Evolutionary conservation across 2,113 vertebrate species (phyloP).

Genomic region (Willisornis vidua): DNA sequence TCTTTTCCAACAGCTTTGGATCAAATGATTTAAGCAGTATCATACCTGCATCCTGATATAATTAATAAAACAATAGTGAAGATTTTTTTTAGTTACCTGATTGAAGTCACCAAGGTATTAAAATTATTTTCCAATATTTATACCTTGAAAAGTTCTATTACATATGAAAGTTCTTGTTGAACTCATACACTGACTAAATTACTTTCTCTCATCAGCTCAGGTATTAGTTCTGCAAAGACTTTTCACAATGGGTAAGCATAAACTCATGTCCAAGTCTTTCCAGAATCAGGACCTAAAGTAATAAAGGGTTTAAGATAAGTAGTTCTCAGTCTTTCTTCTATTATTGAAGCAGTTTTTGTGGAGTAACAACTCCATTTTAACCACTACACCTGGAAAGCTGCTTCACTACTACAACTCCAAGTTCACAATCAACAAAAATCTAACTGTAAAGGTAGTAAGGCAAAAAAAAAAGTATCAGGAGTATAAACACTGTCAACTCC

Average conservation of each 20-base stretch:
- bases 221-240: slow-evolving; percentile 21
- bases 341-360: not conserved
- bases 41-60: not conserved
- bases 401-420: not conserved
- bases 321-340: not conserved
- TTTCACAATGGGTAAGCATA: not conserved
- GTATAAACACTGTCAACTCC: not conserved
- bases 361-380: not conserved
- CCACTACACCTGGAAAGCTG: not conserved
- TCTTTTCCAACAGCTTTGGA: not conserved
- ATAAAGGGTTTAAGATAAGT: not conserved
- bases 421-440: not conserved
- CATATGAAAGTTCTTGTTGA: not conserved
- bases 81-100: not conserved
- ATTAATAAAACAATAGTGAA: not conserved
- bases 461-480: not conserved
- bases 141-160: not conserved
- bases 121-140: not conserved
- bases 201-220: not conserved
- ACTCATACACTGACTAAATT: not conserved
- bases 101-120: not conserved
- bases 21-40: not conserved
- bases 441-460: not conserved
- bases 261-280: not conserved
- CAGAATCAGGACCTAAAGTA: not conserved